Evolutionary conservation across 2,888 invertebrate genomes (phyloP), one percentile per base, ranked within the genome.

Genomic region (Troides oblongomaculatus): DNA sequence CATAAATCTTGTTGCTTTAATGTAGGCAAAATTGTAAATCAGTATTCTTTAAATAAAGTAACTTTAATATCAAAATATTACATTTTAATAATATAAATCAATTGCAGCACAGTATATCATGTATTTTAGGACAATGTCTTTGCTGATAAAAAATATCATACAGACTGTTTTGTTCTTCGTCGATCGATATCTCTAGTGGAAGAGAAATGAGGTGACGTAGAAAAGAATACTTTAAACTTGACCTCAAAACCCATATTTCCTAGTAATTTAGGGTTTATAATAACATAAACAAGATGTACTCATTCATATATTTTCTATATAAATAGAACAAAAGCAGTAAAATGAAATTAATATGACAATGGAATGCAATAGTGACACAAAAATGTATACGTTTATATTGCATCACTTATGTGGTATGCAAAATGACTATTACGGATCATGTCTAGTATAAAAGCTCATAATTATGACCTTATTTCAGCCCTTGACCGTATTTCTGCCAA

Each of bases 401-500:
- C 43, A 53, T 58, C 39, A 64, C 23, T 39, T 64, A 59, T 56
- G 23, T 53, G 56, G 50, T 39, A 68, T 68, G 59, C 46, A 59
- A 64, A 63, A 66, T 66, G 25, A 21, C 50, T 60, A 66, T 53
- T 60, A 60, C 36, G 60, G 36, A 60, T 39, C 43, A 61, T 61
- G 36, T 8, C 39, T 61, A 61, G 39, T 61, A 21, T 61, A 61
- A 61, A 61, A 61, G 58, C 46, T 62, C 59, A 46, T 23, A 61
- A 30, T 61, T 21, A 64, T 69, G 64, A 43, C 50, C 53, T 56
- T 53, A 64, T 53, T 64, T 61, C 53, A 30, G 43, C 30, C 70
- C 66, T 61, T 67, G 66, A 70, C 64, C 61, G 63, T 61, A 66
- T 67, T 67, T 12, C 46, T 43, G 62, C 61, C 66, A 50, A 62